phyloP scores from a whole-genome alignment of 2,113 vertebrate species.

The Ceyx melanurus region DNA sequence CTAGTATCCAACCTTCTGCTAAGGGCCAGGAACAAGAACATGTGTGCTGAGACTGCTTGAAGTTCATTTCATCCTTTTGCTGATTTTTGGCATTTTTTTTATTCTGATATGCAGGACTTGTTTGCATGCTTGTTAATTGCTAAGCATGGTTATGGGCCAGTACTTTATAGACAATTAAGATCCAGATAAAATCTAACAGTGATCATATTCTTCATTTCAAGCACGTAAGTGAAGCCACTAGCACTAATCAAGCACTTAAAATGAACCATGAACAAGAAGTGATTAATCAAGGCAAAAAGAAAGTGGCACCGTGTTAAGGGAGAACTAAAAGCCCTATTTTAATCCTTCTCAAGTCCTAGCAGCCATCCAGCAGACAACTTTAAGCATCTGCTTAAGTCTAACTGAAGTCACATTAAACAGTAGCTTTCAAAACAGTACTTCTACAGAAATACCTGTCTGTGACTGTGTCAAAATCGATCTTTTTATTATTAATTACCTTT shows the following conservation, averaged over 20 bases:
- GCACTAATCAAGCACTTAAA: not conserved
- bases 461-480: not conserved
- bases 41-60: fast-evolving
- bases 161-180: not conserved
- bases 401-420: not conserved
- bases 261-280: not conserved
- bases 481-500: not conserved
- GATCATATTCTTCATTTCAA: not conserved
- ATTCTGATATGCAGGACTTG: not conserved
- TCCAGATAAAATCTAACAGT: not conserved
- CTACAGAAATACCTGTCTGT: not conserved
- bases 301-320: not conserved
- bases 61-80: not conserved
- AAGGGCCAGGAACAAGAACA: not conserved
- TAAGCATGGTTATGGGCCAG: not conserved
- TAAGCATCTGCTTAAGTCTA: not conserved
- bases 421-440: not conserved
- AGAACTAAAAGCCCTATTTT: not conserved
- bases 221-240: not conserved
- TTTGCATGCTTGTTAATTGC: not conserved
- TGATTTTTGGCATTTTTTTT: not conserved
- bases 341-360: not conserved
- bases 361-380: constrained; percentile 43
- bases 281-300: not conserved
- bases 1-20: not conserved